Conservation (phyloP, 2,113 vertebrate genomes). For the Tetraodon nigroviridis region DNA sequence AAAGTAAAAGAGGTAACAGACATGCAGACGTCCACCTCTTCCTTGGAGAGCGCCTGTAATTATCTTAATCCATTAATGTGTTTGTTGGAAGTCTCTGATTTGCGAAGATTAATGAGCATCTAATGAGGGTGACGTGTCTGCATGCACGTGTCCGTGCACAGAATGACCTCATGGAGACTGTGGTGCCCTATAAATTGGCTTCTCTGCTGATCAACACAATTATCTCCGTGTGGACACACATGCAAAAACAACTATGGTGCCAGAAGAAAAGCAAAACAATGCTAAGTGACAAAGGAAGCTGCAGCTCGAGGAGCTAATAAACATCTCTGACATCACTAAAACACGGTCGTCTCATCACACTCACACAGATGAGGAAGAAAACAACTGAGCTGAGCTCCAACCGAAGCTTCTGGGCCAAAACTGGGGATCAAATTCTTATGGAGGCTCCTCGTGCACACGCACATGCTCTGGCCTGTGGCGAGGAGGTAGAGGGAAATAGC, state of each 20-base stretch:
- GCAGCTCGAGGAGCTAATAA: slow-evolving; percentile 4
- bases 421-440: neutral
- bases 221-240: slow-evolving; percentile 56
- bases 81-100: slow-evolving; percentile 41
- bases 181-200: slow-evolving; percentile 69
- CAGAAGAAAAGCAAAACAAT: slow-evolving; percentile 23
- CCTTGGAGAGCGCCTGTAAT: slow-evolving; percentile 27
- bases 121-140: slow-evolving; percentile 62
- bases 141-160: slow-evolving; percentile 14
- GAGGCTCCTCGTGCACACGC: neutral
- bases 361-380: slow-evolving; percentile 22
- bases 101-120: slow-evolving; percentile 68
- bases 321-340: neutral
- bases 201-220: slow-evolving; percentile 76
- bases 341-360: slow-evolving; percentile 6
- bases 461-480: neutral
- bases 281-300: slow-evolving; percentile 13
- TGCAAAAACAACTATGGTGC: slow-evolving; percentile 5
- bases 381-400: neutral
- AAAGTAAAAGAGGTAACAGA: neutral
- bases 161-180: slow-evolving; percentile 61
- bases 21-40: neutral
- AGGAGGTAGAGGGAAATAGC: slow-evolving; percentile 48
- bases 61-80: slow-evolving; percentile 56
- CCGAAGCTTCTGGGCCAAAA: neutral